phyloP scores from a whole-genome alignment of 2,113 vertebrate species.

The Lontra canadensis region DNA sequence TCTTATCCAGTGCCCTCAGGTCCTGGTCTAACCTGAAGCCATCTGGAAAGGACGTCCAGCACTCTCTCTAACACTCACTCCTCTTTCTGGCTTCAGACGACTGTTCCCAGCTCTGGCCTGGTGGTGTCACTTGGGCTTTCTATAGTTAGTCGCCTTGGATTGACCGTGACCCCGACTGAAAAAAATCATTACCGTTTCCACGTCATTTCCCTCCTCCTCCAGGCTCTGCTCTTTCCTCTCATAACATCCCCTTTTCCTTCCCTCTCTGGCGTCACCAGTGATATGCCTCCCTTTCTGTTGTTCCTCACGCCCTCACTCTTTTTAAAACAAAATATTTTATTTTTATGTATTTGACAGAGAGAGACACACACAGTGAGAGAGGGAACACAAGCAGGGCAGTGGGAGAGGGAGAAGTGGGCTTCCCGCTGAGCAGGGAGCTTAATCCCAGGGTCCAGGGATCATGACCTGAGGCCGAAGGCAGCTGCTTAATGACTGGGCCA shows the following conservation, averaged over 20 bases:
- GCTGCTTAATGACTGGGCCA: too few relatives aligned
- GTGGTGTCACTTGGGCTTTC: not conserved
- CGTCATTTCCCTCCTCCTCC: not conserved
- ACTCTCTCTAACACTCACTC: not conserved
- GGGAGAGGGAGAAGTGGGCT: too few relatives aligned
- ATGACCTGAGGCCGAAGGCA: too few relatives aligned
- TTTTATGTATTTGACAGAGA: too few relatives aligned
- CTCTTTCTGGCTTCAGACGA: not conserved
- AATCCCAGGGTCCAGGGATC: too few relatives aligned
- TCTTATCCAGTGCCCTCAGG: not conserved
- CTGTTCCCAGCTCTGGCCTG: not conserved
- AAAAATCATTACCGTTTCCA: not conserved
- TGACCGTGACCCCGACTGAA: not conserved
- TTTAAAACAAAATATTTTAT: too few relatives aligned
- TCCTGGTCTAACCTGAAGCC: not conserved
- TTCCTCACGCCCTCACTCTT: not conserved
- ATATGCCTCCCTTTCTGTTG: accelerated
- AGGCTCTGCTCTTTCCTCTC: not conserved
- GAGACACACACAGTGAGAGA: too few relatives aligned
- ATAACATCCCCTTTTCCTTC: not conserved
- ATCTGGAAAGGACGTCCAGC: not conserved
- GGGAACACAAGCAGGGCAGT: too few relatives aligned
- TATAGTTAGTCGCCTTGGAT: not conserved
- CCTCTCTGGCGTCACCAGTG: not conserved
- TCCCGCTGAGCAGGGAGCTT: too few relatives aligned